Percentiles rank a stretch among this genome's conserved stretches.
Evolutionary conservation across 1,140 invertebrate genomes (phyloP).

Genomic region (Drosophila bipectinata): DNA sequence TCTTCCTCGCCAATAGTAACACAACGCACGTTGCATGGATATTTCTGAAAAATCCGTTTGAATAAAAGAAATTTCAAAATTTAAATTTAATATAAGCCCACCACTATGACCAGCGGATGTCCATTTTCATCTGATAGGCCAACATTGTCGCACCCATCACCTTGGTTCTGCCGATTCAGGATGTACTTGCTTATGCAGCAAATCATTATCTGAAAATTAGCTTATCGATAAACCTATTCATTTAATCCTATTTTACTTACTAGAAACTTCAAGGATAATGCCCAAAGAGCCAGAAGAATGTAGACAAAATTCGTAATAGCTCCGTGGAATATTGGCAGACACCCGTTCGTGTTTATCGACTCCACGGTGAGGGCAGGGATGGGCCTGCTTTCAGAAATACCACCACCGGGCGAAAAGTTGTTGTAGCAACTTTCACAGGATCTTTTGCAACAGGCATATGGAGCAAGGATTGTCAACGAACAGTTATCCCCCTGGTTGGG

Average conservation of each 20-base stretch:
- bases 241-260: conserved; percentile 35
- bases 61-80: not conserved
- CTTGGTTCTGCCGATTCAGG: conserved; percentile 52
- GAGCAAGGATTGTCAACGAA: conserved; percentile 44
- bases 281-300: conserved; percentile 44
- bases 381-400: conserved; percentile 4
- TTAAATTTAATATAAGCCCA: conserved; percentile 4
- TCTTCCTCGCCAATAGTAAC: conserved; percentile 58
- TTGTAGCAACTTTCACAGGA: conserved; percentile 20
- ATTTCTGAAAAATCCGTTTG: conserved; percentile 32
- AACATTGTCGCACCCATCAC: conserved; percentile 46
- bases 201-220: conserved; percentile 47
- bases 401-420: conserved; percentile 18
- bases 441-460: conserved; percentile 69
- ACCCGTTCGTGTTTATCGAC: conserved; percentile 62
- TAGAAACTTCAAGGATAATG: conserved; percentile 61
- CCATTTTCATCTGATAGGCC: conserved; percentile 65
- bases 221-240: not conserved
- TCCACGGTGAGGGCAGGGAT: conserved; percentile 51
- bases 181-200: conserved; percentile 72
- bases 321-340: conserved; percentile 45
- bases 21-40: conserved; percentile 63
- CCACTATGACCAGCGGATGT: conserved; percentile 65
- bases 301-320: conserved; percentile 55
- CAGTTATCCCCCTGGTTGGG: conserved; percentile 19